Conservation (phyloP, 2,888 invertebrate species). For the Platerodrilus igneus region DNA sequence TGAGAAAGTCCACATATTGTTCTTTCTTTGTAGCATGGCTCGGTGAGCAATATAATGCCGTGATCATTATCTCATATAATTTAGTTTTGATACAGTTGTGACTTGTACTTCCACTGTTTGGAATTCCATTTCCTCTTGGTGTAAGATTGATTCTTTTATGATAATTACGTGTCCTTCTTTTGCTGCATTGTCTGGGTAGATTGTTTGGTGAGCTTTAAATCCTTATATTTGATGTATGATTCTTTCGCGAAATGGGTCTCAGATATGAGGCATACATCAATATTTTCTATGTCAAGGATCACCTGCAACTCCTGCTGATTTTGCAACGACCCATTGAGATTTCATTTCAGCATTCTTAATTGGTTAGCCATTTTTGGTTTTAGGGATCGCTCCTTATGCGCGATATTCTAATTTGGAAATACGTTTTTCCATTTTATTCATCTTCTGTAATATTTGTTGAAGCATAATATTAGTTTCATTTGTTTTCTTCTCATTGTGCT, state of each 20-base stretch:
- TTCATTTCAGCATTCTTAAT: too few species aligned
- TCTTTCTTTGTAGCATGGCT: background rate
- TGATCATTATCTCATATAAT: background rate
- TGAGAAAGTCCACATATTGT: too few species aligned
- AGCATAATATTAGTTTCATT: too few species aligned
- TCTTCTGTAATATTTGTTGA: too few species aligned
- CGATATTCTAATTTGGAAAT: too few species aligned
- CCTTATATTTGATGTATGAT: background rate
- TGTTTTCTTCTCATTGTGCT: too few species aligned
- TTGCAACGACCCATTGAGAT: too few species aligned
- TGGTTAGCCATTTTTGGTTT: too few species aligned
- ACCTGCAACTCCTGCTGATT: too few species aligned
- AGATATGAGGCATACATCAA: constrained; percentile 3
- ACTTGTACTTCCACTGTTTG: background rate
- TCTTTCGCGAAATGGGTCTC: background rate
- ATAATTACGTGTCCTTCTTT: constrained; percentile 1
- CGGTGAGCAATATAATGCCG: background rate
- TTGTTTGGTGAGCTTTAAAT: background rate
- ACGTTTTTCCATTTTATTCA: too few species aligned
- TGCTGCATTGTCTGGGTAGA: background rate
- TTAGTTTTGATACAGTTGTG: background rate
- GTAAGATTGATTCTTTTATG: constrained; percentile 1
- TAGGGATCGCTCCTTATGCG: too few species aligned
- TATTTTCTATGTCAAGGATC: constrained; percentile 16
- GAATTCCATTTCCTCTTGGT: background rate